Conservation (phyloP, 2,797 vertebrate species). For the Lutjanus argentimaculatus region DNA sequence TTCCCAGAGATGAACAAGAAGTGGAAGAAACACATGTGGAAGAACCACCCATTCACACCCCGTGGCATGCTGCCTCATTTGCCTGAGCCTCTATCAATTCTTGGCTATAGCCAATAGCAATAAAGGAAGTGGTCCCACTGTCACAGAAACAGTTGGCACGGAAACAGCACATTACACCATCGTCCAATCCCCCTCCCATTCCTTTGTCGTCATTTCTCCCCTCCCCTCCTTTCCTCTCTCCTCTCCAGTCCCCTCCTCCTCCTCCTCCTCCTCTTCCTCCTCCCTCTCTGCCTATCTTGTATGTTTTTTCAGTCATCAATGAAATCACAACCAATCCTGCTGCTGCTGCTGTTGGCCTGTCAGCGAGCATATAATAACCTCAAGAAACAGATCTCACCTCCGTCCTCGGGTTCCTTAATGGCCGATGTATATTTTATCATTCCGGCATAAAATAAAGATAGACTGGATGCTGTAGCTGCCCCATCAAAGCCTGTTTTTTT, state of each 20-base stretch:
- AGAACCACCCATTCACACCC: conserved; percentile 65
- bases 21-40: conserved; percentile 44
- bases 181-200: conserved; percentile 84
- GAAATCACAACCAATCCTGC: conserved; percentile 83
- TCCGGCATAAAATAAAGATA: conserved; percentile 63
- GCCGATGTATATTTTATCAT: conserved; percentile 61
- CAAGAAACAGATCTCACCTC: conserved; percentile 49
- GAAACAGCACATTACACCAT: conserved; percentile 89
- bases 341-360: conserved; percentile 45
- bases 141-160: conserved; percentile 90
- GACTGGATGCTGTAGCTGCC: conserved; percentile 46
- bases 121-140: conserved; percentile 85
- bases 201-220: conserved; percentile 83
- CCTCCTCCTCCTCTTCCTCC: conserved; percentile 41
- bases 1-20: conserved; percentile 46
- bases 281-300: conserved; percentile 74
- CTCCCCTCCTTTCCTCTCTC: conserved; percentile 62
- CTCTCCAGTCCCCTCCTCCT: conserved; percentile 31
- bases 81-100: conserved; percentile 75
- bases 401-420: conserved; percentile 38
- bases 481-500: conserved; percentile 64
- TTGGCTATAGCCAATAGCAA: conserved; percentile 81
- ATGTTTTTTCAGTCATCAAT: conserved; percentile 84
- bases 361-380: conserved; percentile 44
- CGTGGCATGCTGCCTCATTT: conserved; percentile 74